A percentile compares a stretch with the other conserved stretches of the same genome.
Evolutionary conservation across 2,888 invertebrate species (phyloP).

Genomic region (Pandemis corylana): DNA sequence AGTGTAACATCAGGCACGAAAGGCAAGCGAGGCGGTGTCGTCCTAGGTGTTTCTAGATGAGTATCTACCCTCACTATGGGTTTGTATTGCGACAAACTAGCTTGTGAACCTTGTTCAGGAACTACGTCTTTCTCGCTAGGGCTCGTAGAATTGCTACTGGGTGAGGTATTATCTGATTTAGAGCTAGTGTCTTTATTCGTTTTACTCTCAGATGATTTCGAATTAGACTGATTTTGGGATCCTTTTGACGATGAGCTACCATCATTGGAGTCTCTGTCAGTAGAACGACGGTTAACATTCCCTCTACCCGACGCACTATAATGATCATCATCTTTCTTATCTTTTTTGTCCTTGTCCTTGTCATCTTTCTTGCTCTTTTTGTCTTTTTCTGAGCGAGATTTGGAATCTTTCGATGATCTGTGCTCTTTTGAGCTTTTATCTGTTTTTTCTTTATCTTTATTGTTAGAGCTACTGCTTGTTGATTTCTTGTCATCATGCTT

Average conservation of each 20-base stretch:
- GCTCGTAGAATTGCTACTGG: constrained; percentile 78
- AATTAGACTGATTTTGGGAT: constrained; percentile 65
- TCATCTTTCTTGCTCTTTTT: constrained; percentile 71
- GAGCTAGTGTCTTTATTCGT: constrained; percentile 74
- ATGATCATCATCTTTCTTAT: constrained; percentile 89
- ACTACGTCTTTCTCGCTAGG: constrained; percentile 79
- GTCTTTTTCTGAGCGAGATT: constrained; percentile 77
- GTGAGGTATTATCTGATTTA: constrained; percentile 76
- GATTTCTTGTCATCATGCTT: constrained; percentile 73
- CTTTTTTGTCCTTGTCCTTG: constrained; percentile 76
- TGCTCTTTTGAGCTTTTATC: constrained; percentile 65
- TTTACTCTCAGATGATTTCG: constrained; percentile 70
- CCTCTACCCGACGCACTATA: constrained; percentile 87
- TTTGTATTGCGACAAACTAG: constrained; percentile 58
- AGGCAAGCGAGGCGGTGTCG: constrained; percentile 68
- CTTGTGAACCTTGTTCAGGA: constrained; percentile 53
- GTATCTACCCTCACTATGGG: constrained; percentile 72
- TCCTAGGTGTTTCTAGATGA: constrained; percentile 69
- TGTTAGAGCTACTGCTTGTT: constrained; percentile 64
- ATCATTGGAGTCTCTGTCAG: constrained; percentile 92
- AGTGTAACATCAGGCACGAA: constrained; percentile 80
- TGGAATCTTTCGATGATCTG: constrained; percentile 64
- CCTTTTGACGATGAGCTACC: constrained; percentile 85
- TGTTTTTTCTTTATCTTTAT: constrained; percentile 70
- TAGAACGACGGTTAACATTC: constrained; percentile 88